Base-by-base conservation (phyloP, 2,797 vertebrate genomes). In the Gallinago stenura region DNA sequence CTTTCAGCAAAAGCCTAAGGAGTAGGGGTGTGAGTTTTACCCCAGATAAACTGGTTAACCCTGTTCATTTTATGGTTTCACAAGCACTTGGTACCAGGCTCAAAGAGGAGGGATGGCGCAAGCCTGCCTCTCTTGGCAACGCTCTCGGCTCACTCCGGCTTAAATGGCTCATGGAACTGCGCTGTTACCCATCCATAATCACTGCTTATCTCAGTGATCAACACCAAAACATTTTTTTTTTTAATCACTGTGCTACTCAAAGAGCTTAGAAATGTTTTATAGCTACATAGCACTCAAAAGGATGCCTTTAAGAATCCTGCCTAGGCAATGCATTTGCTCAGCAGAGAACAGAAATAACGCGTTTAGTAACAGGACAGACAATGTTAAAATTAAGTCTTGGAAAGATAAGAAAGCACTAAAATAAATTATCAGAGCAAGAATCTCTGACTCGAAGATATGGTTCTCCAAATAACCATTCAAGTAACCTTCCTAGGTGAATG, bases 61-160 rank as follows among this genome's bases (percentile, higher is more conserved):
- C 22, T 0, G 0, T 20, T 91, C 53, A 31, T 46, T 83, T 90
- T 37, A 70, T 37, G 58, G 77, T 84, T 94, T 84, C 78, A 20
- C 9, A 25, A 93, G 48, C 75, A 33, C 39, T 89, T 57, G 45
- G 79, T 89, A 91, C 76, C 72, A 93, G 57, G 56, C 65, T 90
- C 41, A 12, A 62, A 89, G 45, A 71, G 61, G 12, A 83, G 28
- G 13, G 19, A 78, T 76, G 37, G 50, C 0, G 0, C 12, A 73
- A 87, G 51, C 0, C 0, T 56, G 50, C 16, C 87, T 85, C 87
- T 87, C 61, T 15, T 69, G 70, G 84, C 75, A 87, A 62, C 4
- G 1, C 26, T 58, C 31, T 45, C 43, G 12, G 46, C 70, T 76
- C 2, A 1, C 68, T 62, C 39, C 4, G 3, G 48, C 71, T 92